Percentiles rank a stretch among this genome's conserved stretches.
phyloP scores from a whole-genome alignment of 2,113 vertebrate genomes.

The Heterocephalus glaber region DNA sequence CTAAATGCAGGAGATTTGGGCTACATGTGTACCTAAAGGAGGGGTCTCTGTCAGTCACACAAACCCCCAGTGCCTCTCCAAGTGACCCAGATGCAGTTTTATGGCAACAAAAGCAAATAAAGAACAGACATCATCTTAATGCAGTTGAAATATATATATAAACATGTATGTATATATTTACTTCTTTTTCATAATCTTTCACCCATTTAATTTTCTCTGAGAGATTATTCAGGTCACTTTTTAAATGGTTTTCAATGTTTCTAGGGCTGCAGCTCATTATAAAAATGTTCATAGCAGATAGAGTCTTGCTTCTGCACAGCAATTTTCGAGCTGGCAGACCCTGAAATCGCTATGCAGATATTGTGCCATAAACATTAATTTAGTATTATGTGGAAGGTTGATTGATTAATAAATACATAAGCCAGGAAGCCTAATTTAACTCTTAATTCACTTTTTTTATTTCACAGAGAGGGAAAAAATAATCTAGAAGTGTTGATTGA shows the following conservation, averaged over 20 bases:
- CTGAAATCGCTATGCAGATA: constrained; percentile 85
- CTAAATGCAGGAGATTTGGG: too few species aligned
- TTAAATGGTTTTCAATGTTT: constrained; percentile 87
- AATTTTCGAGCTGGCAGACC: constrained; percentile 87
- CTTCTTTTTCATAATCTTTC: constrained; percentile 86
- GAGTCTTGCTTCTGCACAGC: constrained; percentile 88
- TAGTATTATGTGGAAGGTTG: constrained; percentile 85
- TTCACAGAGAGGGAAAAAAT: constrained; percentile 70
- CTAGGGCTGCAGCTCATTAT: constrained; percentile 84
- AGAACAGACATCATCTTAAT: constrained; percentile 40
- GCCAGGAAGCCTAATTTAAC: constrained; percentile 74
- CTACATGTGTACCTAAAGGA: background rate
- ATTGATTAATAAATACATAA: constrained; percentile 79
- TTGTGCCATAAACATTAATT: constrained; percentile 87
- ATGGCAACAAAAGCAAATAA: constrained; percentile 20
- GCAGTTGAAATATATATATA: constrained; percentile 60
- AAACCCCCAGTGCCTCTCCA: background rate
- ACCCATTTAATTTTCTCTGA: constrained; percentile 88
- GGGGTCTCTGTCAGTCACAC: background rate
- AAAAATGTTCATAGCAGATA: constrained; percentile 88
- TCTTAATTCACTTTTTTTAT: constrained; percentile 77
- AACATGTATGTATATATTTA: constrained; percentile 58
- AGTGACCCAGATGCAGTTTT: background rate
- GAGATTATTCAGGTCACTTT: constrained; percentile 86
- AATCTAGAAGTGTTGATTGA: constrained; percentile 72